These are phyloP conservation scores for Ditylenchus dipsaci DNA, from an alignment of 1,140 invertebrate genomes.

Conservation along the genomic window DNA sequence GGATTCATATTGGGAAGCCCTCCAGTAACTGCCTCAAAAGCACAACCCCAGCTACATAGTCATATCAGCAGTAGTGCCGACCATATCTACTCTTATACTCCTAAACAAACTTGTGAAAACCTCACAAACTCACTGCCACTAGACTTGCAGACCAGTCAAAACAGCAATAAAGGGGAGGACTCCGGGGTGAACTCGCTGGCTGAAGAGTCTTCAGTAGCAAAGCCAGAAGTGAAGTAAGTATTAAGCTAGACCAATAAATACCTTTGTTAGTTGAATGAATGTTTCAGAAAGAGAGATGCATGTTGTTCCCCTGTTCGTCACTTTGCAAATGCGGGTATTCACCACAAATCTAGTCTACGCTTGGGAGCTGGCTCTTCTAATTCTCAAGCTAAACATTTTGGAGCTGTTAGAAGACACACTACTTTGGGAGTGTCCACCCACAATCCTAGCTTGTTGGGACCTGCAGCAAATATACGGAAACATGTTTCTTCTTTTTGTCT, in stretches of 20 bases:
- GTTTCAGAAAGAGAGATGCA: constrained; percentile 8
- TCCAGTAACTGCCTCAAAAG: too few relatives aligned
- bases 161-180: not conserved
- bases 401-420: not conserved
- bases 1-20: too few relatives aligned
- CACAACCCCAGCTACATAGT: too few relatives aligned
- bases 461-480: too few relatives aligned
- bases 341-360: not conserved
- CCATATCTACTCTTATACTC: not conserved
- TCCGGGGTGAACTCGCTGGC: not conserved
- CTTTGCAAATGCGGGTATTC: not conserved
- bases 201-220: not conserved
- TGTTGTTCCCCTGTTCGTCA: constrained; percentile 11
- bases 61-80: too few relatives aligned
- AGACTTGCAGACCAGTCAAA: not conserved
- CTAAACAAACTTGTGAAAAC: not conserved
- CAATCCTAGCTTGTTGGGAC: not conserved
- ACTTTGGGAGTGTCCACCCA: not conserved
- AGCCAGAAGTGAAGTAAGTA: too few relatives aligned
- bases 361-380: not conserved
- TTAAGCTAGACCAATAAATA: too few relatives aligned
- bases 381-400: not conserved
- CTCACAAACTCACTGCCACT: not conserved
- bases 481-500: too few relatives aligned
- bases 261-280: not conserved